Base-by-base conservation (phyloP, 2,113 vertebrate genomes). In the Brevimyrus niger region DNA sequence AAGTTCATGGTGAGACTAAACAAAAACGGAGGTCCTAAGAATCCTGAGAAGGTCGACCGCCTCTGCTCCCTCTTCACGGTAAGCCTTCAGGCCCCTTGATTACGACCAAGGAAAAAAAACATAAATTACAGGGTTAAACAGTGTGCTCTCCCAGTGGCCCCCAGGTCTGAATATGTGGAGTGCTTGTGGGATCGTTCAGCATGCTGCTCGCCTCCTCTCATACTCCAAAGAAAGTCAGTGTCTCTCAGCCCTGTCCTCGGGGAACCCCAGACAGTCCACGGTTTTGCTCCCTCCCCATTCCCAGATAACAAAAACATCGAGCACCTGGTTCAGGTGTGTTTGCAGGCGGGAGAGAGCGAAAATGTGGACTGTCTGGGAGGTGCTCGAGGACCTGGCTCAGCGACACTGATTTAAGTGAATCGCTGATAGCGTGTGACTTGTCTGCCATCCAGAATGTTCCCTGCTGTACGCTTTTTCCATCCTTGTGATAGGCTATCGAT, bases 61-160 rank as follows among this genome's bases (percentile, higher is more conserved):
- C 97, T 98, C 94, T 98, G 97, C 90, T 97, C 98, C 0, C 96
- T 99, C 88, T 99, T 99, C 94, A 99, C 98, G 94, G 98, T 99
- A 97, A 90, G 86, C 83, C n/a, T 17, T 47, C 80, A 89, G 69
- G 61, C 69, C 91, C 51, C 47, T 31, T 86, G 8, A 86, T 86
- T 86, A 47, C 5, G 2, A 31, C n/a, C 61, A 23, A 31, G 11
- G n/a, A n/a, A 13, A 86, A 86, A 19, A 53, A 10, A 47, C 44
- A 47, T 42, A 47, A 47, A 69, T 69, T 69, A 69, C 10, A 27
- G 10, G 61, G 3, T 65, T 65, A 65, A 65, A 1, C n/a, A 65
- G n/a, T n/a, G 9, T 31, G n/a, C 10, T 27, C 61, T 69, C 61
- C 58, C n/a, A 65, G 8, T 65, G 23, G 58, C 58, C n/a, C 61